Evolutionary conservation across 2,113 vertebrate species (phyloP).

Genomic region (Natator depressus): DNA sequence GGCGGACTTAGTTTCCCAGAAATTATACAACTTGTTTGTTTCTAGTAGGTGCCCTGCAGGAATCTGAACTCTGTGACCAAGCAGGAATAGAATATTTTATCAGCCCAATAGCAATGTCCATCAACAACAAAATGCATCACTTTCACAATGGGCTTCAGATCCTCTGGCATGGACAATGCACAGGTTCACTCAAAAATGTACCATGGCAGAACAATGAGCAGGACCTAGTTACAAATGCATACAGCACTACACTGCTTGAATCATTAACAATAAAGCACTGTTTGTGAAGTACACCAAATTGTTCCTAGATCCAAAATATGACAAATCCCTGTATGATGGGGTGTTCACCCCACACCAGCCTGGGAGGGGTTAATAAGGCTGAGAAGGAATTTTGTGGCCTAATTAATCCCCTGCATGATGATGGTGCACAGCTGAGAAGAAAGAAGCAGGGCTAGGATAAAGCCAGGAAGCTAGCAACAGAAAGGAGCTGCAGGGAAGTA

Average conservation of each 20-base stretch:
- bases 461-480: background rate
- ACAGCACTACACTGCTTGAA: rapidly evolving
- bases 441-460: background rate
- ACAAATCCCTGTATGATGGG: background rate
- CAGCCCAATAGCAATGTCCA: background rate
- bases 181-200: background rate
- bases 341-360: background rate
- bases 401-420: background rate
- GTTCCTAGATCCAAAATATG: background rate
- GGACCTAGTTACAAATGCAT: background rate
- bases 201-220: background rate
- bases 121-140: background rate
- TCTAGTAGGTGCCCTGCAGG: background rate
- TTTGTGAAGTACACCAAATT: rapidly evolving
- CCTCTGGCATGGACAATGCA: rapidly evolving
- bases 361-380: background rate
- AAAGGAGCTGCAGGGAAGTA: background rate
- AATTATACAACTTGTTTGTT: slow-evolving; percentile 19
- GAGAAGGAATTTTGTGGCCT: background rate
- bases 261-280: background rate
- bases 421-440: background rate
- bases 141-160: background rate
- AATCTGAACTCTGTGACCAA: background rate
- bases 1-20: background rate
- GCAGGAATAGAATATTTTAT: background rate